A percentile compares a stretch with the other conserved stretches of the same genome.
phyloP scores from a whole-genome alignment of 2,797 vertebrate species.

The Eleutherodactylus coqui region DNA sequence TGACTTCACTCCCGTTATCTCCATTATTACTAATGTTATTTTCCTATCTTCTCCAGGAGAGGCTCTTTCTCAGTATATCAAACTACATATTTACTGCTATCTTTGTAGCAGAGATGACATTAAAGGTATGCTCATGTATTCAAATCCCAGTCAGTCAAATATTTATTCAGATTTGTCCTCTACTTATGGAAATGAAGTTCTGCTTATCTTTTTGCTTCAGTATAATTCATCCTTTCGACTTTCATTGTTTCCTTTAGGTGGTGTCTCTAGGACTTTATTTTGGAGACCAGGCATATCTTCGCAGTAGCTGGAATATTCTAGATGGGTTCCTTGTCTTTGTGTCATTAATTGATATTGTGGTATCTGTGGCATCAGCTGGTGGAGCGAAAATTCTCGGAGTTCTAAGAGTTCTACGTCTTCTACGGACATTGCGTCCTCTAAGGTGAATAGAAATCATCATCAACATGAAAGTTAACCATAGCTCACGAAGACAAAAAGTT shows the following conservation, averaged over 20 bases:
- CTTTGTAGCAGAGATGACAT: constrained; percentile 95
- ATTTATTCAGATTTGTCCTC: constrained; percentile 38
- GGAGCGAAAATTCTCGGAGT: constrained; percentile 98
- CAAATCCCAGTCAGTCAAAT: neutral
- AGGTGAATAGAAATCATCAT: constrained; percentile 71
- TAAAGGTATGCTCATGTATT: constrained; percentile 84
- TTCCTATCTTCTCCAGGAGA: constrained; percentile 78
- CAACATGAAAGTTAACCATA: too few species aligned
- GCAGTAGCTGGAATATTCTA: constrained; percentile 97
- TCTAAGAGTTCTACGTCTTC: constrained; percentile 89
- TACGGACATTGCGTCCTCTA: constrained; percentile 93
- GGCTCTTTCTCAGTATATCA: constrained; percentile 95
- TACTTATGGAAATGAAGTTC: constrained; percentile 9
- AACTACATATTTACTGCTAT: constrained; percentile 99
- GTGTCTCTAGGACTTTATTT: constrained; percentile 94
- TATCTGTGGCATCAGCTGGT: constrained; percentile 90
- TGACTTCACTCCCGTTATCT: neutral
- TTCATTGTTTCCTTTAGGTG: constrained; percentile 77
- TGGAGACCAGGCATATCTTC: constrained; percentile 91
- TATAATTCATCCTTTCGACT: neutral
- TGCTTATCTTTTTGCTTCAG: constrained; percentile 12
- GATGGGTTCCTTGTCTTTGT: constrained; percentile 98
- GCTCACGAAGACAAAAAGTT: too few species aligned
- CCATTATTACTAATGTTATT: constrained; percentile 14
- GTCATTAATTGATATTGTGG: constrained; percentile 95